phyloP scores from a whole-genome alignment of 2,888 invertebrate genomes.

The Sarcophaga variegata region DNA sequence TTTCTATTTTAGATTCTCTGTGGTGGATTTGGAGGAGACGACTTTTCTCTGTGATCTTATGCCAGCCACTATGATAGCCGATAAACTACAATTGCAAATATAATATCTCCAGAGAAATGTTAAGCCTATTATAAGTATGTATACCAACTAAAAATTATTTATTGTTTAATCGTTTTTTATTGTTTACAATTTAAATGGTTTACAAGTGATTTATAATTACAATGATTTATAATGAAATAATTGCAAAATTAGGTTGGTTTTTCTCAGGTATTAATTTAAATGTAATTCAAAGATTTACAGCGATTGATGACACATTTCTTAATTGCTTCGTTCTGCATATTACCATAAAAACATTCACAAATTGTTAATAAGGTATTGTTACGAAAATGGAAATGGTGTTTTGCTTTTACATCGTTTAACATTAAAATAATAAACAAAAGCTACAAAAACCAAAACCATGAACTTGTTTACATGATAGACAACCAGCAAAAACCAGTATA shows the following conservation, averaged over 20 bases:
- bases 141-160: too few relatives aligned
- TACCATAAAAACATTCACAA: not conserved
- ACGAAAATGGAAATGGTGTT: too few relatives aligned
- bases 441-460: too few relatives aligned
- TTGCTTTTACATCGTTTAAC: too few relatives aligned
- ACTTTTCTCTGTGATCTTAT: slow-evolving; percentile 90
- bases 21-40: slow-evolving; percentile 87
- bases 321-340: slow-evolving; percentile 21
- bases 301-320: slow-evolving; percentile 52
- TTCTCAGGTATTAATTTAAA: not conserved
- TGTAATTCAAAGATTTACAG: not conserved
- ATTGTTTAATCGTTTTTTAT: not conserved
- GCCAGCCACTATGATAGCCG: slow-evolving; percentile 85
- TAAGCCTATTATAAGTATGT: slow-evolving; percentile 89
- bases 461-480: too few relatives aligned
- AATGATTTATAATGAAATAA: slow-evolving; percentile 1
- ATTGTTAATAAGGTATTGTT: too few relatives aligned
- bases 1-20: slow-evolving; percentile 82
- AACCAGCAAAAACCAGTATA: too few relatives aligned
- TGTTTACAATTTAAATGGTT: not conserved
- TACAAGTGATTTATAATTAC: not conserved
- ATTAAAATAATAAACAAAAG: too few relatives aligned
- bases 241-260: not conserved
- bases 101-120: slow-evolving; percentile 91
- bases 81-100: slow-evolving; percentile 89